Evolutionary conservation across 2,113 vertebrate species (phyloP).

Genomic region (Spermophilus dauricus): DNA sequence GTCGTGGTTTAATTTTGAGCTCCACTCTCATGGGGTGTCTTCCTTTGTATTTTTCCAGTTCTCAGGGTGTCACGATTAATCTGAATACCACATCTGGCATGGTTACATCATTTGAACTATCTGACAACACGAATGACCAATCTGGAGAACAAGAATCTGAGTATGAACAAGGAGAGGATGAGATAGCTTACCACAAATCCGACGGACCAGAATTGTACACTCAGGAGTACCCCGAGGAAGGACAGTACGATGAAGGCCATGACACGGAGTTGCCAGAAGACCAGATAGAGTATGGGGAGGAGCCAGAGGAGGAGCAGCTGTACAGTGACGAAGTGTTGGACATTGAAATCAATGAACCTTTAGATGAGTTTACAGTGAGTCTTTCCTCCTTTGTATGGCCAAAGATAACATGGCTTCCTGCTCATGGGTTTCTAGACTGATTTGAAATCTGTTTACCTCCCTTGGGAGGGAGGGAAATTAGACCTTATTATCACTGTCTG

Average conservation of each 20-base stretch:
- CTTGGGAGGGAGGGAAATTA: conserved; percentile 91
- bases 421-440: conserved; percentile 87
- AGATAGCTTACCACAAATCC: conserved; percentile 89
- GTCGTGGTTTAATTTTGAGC: not conserved
- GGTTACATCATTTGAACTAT: conserved; percentile 90
- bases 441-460: conserved; percentile 92
- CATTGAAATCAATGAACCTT: conserved; percentile 96
- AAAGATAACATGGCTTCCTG: conserved; percentile 90
- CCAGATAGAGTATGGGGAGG: conserved; percentile 92
- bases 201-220: conserved; percentile 88
- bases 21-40: not conserved
- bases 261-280: conserved; percentile 90
- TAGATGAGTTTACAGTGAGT: conserved; percentile 99
- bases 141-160: conserved; percentile 88
- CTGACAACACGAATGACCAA: conserved; percentile 87
- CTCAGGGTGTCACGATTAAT: conserved; percentile 90
- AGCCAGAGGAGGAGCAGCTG: conserved; percentile 90
- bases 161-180: conserved; percentile 91
- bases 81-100: conserved; percentile 91
- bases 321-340: conserved; percentile 96
- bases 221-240: conserved; percentile 90
- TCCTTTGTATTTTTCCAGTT: conserved; percentile 82
- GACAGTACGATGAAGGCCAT: conserved; percentile 89
- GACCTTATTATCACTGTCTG: conserved; percentile 95
- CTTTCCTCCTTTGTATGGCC: conserved; percentile 88